phyloP scores from a whole-genome alignment of 2,797 vertebrate genomes.

The Ptychobarbus kaznakovi region DNA sequence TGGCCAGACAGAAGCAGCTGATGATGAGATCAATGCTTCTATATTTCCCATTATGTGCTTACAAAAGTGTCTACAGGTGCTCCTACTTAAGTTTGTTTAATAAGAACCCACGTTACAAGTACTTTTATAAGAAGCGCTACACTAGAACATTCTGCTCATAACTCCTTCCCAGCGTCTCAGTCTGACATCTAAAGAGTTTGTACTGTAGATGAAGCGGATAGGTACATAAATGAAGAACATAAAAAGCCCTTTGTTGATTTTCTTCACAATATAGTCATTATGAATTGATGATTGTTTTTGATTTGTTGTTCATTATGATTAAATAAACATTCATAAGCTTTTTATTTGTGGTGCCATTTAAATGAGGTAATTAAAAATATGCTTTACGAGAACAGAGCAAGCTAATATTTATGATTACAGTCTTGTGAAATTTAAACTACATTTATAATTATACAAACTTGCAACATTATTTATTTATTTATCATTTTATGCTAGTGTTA shows the following conservation, averaged over 20 bases:
- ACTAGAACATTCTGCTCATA: constrained; percentile 1
- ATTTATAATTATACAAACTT: not conserved
- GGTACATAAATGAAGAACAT: not conserved
- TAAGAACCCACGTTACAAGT: constrained; percentile 12
- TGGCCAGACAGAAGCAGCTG: not conserved
- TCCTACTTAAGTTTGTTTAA: constrained; percentile 21
- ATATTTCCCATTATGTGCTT: constrained; percentile 34
- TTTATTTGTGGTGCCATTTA: not conserved
- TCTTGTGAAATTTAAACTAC: not conserved
- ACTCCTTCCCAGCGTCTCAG: constrained; percentile 6
- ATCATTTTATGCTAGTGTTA: not conserved
- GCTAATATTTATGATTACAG: not conserved
- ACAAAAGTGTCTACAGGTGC: constrained; percentile 12
- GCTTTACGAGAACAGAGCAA: not conserved
- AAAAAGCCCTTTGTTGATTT: not conserved
- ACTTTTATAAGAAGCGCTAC: not conserved
- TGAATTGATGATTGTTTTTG: not conserved
- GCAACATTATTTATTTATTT: not conserved
- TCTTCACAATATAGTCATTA: not conserved
- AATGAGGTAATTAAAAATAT: not conserved
- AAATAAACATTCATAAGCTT: not conserved
- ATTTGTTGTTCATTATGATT: not conserved
- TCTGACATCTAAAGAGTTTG: not conserved
- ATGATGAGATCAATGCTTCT: constrained; percentile 33
- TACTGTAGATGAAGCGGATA: not conserved